Conservation (phyloP, 2,113 vertebrate species). For the Thymallus thymallus region DNA sequence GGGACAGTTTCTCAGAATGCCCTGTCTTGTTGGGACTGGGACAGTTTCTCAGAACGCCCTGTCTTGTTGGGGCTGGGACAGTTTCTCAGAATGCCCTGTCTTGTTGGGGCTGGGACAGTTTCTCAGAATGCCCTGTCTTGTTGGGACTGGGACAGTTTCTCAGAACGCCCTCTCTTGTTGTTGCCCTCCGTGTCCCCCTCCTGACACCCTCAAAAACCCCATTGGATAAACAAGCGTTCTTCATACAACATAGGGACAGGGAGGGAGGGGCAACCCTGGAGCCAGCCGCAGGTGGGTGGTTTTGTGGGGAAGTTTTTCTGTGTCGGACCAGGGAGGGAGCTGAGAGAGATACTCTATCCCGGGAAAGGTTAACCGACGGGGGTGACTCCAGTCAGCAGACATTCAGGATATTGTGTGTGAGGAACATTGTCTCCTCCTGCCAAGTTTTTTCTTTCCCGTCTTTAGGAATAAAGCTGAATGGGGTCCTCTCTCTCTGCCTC, state of each 20-base stretch:
- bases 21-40: too few species aligned
- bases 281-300: neutral
- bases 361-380: slow-evolving; percentile 54
- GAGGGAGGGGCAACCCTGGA: slow-evolving; percentile 14
- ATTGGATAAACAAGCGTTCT: neutral
- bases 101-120: neutral
- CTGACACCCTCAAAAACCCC: slow-evolving; percentile 34
- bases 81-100: too few species aligned
- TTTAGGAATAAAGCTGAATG: neutral
- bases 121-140: too few species aligned
- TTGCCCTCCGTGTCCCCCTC: slow-evolving; percentile 36
- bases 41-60: too few species aligned
- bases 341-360: slow-evolving; percentile 31
- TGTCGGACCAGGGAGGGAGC: slow-evolving; percentile 29
- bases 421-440: slow-evolving; percentile 58
- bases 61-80: too few species aligned
- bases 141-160: neutral
- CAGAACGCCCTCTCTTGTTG: slow-evolving; percentile 36
- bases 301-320: slow-evolving; percentile 23
- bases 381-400: slow-evolving; percentile 37
- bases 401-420: slow-evolving; percentile 58
- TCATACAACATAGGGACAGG: slow-evolving; percentile 15
- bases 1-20: too few species aligned
- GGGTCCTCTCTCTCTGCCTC: slow-evolving; percentile 22
- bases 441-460: slow-evolving; percentile 33